Conservation (phyloP, 2,113 vertebrate genomes). For the Fulica atra region DNA sequence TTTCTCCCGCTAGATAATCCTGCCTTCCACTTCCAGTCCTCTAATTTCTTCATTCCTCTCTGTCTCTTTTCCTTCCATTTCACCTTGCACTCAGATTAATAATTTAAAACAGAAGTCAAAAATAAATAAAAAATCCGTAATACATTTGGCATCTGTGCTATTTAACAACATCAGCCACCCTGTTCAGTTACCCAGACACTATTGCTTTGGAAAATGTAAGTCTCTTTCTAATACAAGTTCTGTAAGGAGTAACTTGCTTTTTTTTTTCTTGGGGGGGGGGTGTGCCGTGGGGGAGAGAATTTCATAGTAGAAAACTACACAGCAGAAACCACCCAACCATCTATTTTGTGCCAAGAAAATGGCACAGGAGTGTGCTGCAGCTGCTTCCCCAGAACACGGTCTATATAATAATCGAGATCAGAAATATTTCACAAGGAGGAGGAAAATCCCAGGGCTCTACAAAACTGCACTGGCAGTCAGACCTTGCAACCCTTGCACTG, state of each 20-base stretch:
- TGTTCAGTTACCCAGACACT: not conserved
- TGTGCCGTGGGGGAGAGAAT: too few species aligned
- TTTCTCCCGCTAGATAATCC: not conserved
- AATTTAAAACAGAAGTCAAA: slow-evolving; percentile 3
- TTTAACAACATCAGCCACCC: not conserved
- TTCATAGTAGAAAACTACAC: not conserved
- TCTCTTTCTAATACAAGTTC: not conserved
- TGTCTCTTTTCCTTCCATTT: not conserved
- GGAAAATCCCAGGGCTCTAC: not conserved
- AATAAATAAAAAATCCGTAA: not conserved
- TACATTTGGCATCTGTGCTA: not conserved
- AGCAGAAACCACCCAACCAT: not conserved
- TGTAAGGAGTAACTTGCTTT: not conserved
- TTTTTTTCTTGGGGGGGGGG: not conserved
- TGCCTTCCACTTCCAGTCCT: not conserved
- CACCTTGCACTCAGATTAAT: not conserved
- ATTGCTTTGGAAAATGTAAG: not conserved
- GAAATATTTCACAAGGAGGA: not conserved
- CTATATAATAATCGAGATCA: not conserved
- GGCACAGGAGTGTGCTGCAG: slow-evolving; percentile 3
- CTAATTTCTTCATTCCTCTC: not conserved
- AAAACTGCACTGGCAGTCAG: not conserved
- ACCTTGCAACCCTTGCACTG: rapidly evolving
- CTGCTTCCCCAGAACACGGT: slow-evolving; percentile 11
- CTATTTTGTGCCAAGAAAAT: not conserved